These are phyloP conservation scores for Coregonus ussuriensis DNA, from an alignment of 2,797 vertebrate species.

Conservation along the genomic window DNA sequence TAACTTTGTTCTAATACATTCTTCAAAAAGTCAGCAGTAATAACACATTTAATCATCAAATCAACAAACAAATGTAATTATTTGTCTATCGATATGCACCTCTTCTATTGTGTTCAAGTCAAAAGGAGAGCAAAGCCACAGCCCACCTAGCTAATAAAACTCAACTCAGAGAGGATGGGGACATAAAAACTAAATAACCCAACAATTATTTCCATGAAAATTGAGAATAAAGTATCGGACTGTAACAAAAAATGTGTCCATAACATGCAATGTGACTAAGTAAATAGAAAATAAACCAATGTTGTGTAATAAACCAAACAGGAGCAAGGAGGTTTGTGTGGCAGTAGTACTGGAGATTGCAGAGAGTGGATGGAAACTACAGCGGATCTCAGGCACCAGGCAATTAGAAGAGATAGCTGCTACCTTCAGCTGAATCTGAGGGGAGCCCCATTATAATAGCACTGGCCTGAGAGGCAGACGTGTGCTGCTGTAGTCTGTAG, in stretches of 20 bases:
- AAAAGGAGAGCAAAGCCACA: constrained; percentile 40
- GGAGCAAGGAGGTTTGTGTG: constrained; percentile 38
- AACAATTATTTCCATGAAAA: too few species aligned
- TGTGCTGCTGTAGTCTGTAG: constrained; percentile 22
- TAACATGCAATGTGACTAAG: too few species aligned
- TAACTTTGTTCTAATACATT: too few species aligned
- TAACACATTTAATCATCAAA: constrained; percentile 46
- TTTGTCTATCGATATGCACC: constrained; percentile 41
- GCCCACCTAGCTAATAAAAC: background rate
- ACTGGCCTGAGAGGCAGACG: constrained; percentile 47
- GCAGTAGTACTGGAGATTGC: constrained; percentile 36
- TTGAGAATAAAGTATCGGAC: too few species aligned
- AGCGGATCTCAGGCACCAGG: constrained; percentile 53
- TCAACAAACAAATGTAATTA: constrained; percentile 48
- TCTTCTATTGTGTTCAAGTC: constrained; percentile 50
- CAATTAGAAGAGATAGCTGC: constrained; percentile 57
- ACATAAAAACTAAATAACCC: background rate
- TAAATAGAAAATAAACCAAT: constrained; percentile 37
- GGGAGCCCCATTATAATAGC: constrained; percentile 47
- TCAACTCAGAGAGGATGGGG: background rate
- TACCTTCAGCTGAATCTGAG: constrained; percentile 37
- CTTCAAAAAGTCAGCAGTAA: constrained; percentile 51
- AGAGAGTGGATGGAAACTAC: constrained; percentile 46
- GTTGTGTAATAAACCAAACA: constrained; percentile 24
- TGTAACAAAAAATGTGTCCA: too few species aligned